phyloP scores from a whole-genome alignment of 1,140 invertebrate species.

The Caenorhabditis inopinata region DNA sequence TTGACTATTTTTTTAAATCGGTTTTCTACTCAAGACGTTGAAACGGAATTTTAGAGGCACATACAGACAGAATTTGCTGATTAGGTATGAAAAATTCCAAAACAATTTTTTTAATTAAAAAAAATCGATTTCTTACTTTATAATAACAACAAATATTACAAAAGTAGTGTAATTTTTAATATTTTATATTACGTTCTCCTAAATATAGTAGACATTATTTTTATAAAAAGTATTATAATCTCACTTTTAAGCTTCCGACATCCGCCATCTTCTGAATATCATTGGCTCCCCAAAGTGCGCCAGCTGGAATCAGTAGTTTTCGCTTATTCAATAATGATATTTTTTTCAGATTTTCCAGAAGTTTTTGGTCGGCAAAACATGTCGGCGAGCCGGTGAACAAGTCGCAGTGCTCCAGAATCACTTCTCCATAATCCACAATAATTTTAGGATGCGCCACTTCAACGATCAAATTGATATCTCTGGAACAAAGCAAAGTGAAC shows the following conservation, averaged over 20 bases:
- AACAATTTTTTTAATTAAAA: no score
- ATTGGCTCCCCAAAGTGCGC: conserved; percentile 73
- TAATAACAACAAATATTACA: no score
- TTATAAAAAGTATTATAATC: no score
- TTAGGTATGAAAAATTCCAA: no score
- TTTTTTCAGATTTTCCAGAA: conserved; percentile 64
- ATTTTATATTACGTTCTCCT: no score
- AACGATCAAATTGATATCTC: conserved; percentile 71
- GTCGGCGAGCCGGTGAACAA: conserved; percentile 72
- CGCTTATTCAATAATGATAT: conserved; percentile 55
- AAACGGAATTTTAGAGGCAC: no score
- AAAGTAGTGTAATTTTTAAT: no score
- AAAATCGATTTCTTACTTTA: no score
- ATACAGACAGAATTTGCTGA: no score
- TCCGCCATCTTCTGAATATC: conserved; percentile 73
- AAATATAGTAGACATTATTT: neutral
- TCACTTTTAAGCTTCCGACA: conserved; percentile 69
- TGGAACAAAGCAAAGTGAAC: no score
- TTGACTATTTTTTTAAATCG: no score
- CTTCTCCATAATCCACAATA: conserved; percentile 68
- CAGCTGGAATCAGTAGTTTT: conserved; percentile 71
- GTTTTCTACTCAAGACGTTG: no score
- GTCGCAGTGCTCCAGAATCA: conserved; percentile 68
- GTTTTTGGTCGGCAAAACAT: conserved; percentile 68
- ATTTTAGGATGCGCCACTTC: conserved; percentile 73